Base-by-base conservation (phyloP, 2,113 vertebrate genomes). In the Ctenodactylus gundi region DNA sequence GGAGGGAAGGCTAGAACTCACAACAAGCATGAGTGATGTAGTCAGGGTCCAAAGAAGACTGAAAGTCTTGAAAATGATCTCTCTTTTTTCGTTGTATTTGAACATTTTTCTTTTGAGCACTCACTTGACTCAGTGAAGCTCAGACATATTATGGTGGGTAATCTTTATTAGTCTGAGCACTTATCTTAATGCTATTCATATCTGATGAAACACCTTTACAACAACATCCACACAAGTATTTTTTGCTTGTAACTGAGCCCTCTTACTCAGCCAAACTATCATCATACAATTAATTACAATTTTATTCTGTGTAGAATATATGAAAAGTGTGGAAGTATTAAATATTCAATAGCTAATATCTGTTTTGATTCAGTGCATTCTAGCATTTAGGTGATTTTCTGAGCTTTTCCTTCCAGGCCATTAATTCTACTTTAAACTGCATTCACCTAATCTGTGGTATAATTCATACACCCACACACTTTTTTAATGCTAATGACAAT, bases 361-460 rank as follows among this genome's bases (percentile, higher is more conserved):
- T 15, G 18, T n/a, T 68, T 75, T 82, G 14, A 51, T 80, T 68
- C 73, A 4, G 21, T 78, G 46, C 5, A 65, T 77, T 83, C 2
- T 41, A n/a, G n/a, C n/a, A n/a, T n/a, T n/a, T n/a, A 49, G 2
- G 12, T 68, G 13, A 44, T 82, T 90, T 94, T 87, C 21, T 25
- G 25, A 88, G 36, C 21, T 29, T 25, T n/a, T 72, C 55, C 1
- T 41, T 78, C 7, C 4, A 72, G 39, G 36, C 55, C 49, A 91
- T 60, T 87, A 83, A 49, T 78, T 87, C 31, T 86, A 58, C 58
- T 12, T 82, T 60, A 41, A 76, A 76, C 23, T 60, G 20, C 51
- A 34, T 72, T 41, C n/a, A 12, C 64, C 2, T 64, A 70, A 46
- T 80, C 44, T 58, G 1, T 46, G 78, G 55, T 41, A 67, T n/a